Conservation (phyloP, 2,888 invertebrate genomes). For the Cecidostiba fungosa region DNA sequence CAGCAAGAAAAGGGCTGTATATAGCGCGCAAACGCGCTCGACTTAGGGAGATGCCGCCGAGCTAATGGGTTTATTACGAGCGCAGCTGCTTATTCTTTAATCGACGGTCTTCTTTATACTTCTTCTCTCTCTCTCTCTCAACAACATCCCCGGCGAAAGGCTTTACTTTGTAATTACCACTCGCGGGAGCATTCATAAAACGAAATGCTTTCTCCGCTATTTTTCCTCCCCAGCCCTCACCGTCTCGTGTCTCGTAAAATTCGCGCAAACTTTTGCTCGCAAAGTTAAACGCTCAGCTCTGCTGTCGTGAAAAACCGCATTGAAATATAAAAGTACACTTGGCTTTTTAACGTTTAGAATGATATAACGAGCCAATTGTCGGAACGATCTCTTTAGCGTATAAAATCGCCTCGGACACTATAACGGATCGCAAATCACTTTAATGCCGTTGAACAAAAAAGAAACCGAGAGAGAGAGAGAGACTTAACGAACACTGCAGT, state of each 20-base stretch:
- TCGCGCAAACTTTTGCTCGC: slow-evolving; percentile 10
- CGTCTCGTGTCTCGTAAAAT: slow-evolving; percentile 8
- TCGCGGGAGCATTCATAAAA: neutral
- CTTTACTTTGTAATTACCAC: slow-evolving; percentile 8
- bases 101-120: slow-evolving; percentile 28
- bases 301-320: neutral
- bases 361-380: neutral
- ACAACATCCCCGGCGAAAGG: neutral
- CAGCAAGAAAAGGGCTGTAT: neutral
- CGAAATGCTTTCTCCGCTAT: slow-evolving; percentile 30
- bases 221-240: neutral
- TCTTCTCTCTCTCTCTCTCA: neutral
- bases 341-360: neutral
- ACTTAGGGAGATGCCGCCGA: neutral
- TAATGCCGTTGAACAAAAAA: neutral
- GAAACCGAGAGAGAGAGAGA: neutral
- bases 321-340: slow-evolving; percentile 3
- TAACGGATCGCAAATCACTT: neutral
- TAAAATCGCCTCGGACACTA: neutral
- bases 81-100: slow-evolving; percentile 53
- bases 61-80: slow-evolving; percentile 58
- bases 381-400: neutral
- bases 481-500: neutral
- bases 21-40: neutral
- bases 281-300: slow-evolving; percentile 24